Conservation (phyloP, 30 jellyfish, hydroid and myxozoan genomes). For the Cassiopea andromeda region DNA sequence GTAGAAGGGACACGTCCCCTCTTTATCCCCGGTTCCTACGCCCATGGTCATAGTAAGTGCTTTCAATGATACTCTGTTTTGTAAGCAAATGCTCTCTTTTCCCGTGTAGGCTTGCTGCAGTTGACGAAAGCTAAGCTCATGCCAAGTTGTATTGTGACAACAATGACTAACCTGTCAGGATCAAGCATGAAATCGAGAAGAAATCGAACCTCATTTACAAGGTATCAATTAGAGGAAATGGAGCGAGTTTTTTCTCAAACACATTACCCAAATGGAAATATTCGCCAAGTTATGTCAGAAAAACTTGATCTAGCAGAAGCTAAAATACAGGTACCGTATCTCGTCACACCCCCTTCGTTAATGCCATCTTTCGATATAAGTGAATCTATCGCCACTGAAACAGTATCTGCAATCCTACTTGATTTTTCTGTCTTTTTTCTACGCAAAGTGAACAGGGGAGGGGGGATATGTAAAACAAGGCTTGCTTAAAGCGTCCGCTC, state of each 20-base stretch:
- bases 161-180: slow-evolving; percentile 65
- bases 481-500: too few relatives aligned
- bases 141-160: slow-evolving; percentile 71
- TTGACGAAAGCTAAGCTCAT: slow-evolving; percentile 66
- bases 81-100: not conserved
- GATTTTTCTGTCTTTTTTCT: too few relatives aligned
- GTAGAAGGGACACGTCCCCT: too few relatives aligned
- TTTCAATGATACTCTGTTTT: not conserved
- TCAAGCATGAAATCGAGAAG: slow-evolving; percentile 53
- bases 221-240: slow-evolving; percentile 71
- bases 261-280: slow-evolving; percentile 69
- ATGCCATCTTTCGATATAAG: too few relatives aligned
- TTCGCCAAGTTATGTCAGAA: slow-evolving; percentile 75
- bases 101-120: slow-evolving; percentile 50
- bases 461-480: too few relatives aligned
- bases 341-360: too few relatives aligned
- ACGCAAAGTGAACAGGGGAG: too few relatives aligned
- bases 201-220: slow-evolving; percentile 77
- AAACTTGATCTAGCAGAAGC: slow-evolving; percentile 75
- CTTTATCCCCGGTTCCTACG: too few relatives aligned
- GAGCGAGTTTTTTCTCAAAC: slow-evolving; percentile 66
- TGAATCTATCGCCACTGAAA: too few relatives aligned
- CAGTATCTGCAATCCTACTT: too few relatives aligned
- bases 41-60: not conserved
- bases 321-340: slow-evolving; percentile 58